A percentile compares a stretch with the other conserved stretches of the same genome.
These are phyloP conservation scores for Lasiommata megera DNA, from an alignment of 2,888 invertebrate species.

Conservation along the genomic window DNA sequence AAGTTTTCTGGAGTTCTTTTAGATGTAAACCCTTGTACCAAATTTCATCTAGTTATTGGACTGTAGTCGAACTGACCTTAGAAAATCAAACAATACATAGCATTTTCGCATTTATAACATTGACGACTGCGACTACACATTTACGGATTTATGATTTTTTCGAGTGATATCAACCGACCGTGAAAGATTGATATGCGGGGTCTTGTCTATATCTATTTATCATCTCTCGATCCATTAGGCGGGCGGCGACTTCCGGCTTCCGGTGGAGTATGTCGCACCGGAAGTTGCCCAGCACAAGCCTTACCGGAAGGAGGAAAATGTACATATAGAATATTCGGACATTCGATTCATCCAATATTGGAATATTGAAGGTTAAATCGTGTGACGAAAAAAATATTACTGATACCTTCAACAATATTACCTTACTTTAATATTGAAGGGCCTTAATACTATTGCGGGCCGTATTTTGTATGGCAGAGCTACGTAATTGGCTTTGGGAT, in stretches of 20 bases:
- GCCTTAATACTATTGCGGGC: too few species aligned
- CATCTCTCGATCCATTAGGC: constrained; percentile 45
- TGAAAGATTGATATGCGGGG: constrained; percentile 22
- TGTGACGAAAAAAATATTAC: too few species aligned
- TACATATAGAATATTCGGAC: constrained; percentile 2
- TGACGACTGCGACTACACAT: neutral
- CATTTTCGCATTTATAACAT: neutral
- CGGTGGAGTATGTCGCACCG: constrained; percentile 38
- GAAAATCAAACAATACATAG: too few species aligned
- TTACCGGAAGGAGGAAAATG: constrained; percentile 10
- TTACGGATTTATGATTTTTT: neutral
- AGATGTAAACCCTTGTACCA: too few species aligned
- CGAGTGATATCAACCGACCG: constrained; percentile 2
- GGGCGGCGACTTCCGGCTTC: constrained; percentile 42
- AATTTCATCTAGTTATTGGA: too few species aligned
- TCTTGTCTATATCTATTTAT: constrained; percentile 34
- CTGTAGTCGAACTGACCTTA: too few species aligned
- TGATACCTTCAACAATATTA: too few species aligned
- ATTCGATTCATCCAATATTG: constrained; percentile 3
- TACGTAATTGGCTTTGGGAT: too few species aligned
- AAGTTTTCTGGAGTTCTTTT: too few species aligned
- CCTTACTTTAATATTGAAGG: too few species aligned
- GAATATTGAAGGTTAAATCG: too few species aligned
- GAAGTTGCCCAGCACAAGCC: constrained; percentile 29
- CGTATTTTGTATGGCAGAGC: too few species aligned